Evolutionary conservation across 2,113 vertebrate species (phyloP), one percentile per base, ranked within the genome.

Genomic region (Datnioides undecimradiatus): DNA sequence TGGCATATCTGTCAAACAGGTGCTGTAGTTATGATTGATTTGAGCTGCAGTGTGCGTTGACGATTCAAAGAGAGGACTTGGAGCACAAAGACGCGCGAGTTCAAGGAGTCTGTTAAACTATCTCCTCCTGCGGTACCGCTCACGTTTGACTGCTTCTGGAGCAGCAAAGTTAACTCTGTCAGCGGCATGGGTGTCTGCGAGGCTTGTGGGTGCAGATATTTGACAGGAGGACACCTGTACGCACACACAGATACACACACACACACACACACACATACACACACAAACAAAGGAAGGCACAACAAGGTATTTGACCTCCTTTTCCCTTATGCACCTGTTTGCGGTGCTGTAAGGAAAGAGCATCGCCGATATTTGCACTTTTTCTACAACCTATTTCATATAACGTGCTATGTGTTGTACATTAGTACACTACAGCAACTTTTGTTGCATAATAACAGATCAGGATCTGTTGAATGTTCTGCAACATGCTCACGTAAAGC

Each of bases 1-100:
- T 64, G 82, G 83, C 78, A 57, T 88, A 75, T 89, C 80, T 80
- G 72, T 40, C 54, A 67, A 80, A 80, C 87, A 80, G 85, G 77
- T 78, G 78, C 41, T 60, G 82, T 34, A 80, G 82, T 60, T 87
- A 73, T 81, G 90, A 93, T 84, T 85, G 86, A 93, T 88, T 75
- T 33, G 74, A 91, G 90, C 83, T 71, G 79, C 81, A 38, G 70
- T 21, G 48, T 48, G 87, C 71, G 34, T 21, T 23, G 75, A 84
- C 36, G 46, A 88, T 45, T 73, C 79, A 88, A 83, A 88, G 80
- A 0, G 58, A 74, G n/a, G 76, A 78, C 17, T 17, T 0, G 9
- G 9, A 72, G 81, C 79, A 52, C 27, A 80, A 43, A 87, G 68
- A 74, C n/a, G 9, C 2, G 52, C 63, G 49, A 68, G 83, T 83